These are phyloP conservation scores for Ranitomeya variabilis DNA, from an alignment of 2,113 vertebrate genomes.

Conservation along the genomic window DNA sequence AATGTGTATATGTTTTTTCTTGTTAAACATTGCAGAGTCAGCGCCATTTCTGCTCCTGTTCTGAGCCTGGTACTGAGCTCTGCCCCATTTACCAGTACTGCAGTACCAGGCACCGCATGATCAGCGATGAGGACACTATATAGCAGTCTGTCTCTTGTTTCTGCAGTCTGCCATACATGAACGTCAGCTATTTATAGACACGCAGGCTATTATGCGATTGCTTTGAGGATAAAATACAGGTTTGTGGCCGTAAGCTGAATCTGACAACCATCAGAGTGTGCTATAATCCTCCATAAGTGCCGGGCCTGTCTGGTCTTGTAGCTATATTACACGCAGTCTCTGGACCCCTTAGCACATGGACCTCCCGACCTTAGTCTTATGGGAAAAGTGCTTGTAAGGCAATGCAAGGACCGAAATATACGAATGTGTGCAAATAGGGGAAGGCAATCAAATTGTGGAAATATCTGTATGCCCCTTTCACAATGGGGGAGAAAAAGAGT, in stretches of 20 bases:
- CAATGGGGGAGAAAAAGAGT: too few relatives aligned
- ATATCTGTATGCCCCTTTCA: too few relatives aligned
- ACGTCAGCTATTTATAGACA: slow-evolving; percentile 6
- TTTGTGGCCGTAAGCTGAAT: slow-evolving; percentile 23
- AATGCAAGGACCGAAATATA: not conserved
- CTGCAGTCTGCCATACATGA: not conserved
- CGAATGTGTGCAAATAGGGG: too few relatives aligned
- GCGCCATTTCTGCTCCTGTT: too few relatives aligned
- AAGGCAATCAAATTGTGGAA: too few relatives aligned
- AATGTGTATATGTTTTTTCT: too few relatives aligned
- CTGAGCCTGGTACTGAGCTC: too few relatives aligned
- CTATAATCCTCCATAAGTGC: slow-evolving; percentile 40
- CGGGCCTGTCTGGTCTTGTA: slow-evolving; percentile 39
- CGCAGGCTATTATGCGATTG: not conserved
- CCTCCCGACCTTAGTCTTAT: not conserved
- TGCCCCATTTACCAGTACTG: too few relatives aligned
- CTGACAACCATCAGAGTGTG: slow-evolving; percentile 24
- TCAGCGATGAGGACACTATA: not conserved
- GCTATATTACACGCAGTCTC: not conserved
- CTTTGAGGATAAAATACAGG: slow-evolving; percentile 11
- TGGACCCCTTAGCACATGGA: not conserved
- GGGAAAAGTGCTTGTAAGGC: not conserved
- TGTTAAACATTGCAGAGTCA: too few relatives aligned
- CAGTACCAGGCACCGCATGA: too few relatives aligned
- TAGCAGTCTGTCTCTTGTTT: not conserved